Conservation (phyloP, 2,888 invertebrate genomes). For the Harmothoe impar region DNA sequence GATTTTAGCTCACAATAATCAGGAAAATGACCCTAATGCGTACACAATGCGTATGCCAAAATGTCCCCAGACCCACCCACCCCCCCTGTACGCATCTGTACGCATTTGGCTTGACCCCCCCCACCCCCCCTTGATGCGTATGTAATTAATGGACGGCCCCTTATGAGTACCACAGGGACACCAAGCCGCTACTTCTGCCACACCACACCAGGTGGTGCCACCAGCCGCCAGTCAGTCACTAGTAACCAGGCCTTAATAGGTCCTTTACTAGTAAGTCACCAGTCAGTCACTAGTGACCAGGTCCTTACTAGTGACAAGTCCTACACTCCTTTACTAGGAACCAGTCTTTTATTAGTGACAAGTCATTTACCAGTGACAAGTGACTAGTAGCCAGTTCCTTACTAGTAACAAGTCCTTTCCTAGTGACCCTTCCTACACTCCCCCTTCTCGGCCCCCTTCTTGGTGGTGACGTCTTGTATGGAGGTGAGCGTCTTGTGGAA, state of each 20-base stretch:
- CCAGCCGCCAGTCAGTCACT: not conserved
- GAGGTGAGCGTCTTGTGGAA: constrained; percentile 93
- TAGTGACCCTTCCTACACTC: not conserved
- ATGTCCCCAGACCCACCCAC: too few relatives aligned
- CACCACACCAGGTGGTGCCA: constrained; percentile 34
- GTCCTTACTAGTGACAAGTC: too few relatives aligned
- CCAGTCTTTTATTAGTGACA: not conserved
- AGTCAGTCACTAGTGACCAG: not conserved
- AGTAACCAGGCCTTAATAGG: not conserved
- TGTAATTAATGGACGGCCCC: too few relatives aligned
- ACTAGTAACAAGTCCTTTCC: not conserved
- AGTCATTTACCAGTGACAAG: not conserved
- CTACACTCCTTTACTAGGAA: too few relatives aligned
- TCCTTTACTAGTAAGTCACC: not conserved
- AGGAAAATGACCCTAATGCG: too few relatives aligned
- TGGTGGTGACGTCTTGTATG: constrained; percentile 83
- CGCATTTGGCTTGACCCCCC: too few relatives aligned
- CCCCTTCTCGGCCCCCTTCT: constrained; percentile 38
- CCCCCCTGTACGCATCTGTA: too few relatives aligned
- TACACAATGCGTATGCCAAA: too few relatives aligned
- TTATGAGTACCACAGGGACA: not conserved
- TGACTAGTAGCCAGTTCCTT: not conserved
- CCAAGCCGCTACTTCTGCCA: not conserved
- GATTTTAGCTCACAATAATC: too few relatives aligned
- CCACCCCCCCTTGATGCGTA: too few relatives aligned